A percentile compares a stretch with the other conserved stretches of the same genome.
These are phyloP conservation scores for Zaprionus obscuricornis DNA, from an alignment of 2,888 invertebrate species.

Conservation along the genomic window DNA sequence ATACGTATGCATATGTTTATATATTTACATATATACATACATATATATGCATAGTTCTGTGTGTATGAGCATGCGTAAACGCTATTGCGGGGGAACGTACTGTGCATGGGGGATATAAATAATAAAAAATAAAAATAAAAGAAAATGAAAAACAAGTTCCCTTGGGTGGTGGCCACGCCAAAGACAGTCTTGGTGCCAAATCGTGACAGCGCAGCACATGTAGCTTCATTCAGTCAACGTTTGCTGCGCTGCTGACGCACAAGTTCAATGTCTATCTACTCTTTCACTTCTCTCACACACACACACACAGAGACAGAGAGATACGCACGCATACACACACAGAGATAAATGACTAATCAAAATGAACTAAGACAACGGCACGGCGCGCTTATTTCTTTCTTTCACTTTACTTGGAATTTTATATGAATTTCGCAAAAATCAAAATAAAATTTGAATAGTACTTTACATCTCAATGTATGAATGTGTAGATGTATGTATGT, in stretches of 20 bases:
- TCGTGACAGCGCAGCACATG: constrained; percentile 48
- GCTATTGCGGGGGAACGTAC: constrained; percentile 34
- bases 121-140: no score
- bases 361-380: constrained; percentile 28
- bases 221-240: constrained; percentile 28
- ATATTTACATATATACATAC: neutral
- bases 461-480: constrained; percentile 1
- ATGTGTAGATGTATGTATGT: constrained; percentile 13
- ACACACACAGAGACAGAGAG: no score
- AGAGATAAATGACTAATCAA: constrained; percentile 48
- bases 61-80: constrained; percentile 2
- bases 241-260: constrained; percentile 38
- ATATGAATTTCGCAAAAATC: constrained; percentile 65
- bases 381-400: no score
- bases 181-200: constrained; percentile 31
- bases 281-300: neutral
- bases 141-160: constrained; percentile 64
- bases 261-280: constrained; percentile 53
- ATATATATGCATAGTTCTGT: neutral
- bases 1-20: constrained; percentile 20
- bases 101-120: no score
- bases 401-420: constrained; percentile 59
- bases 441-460: constrained; percentile 64
- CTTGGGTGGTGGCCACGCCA: constrained; percentile 60
- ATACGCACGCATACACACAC: no score